These are phyloP conservation scores for Pteronotus mesoamericanus DNA, from an alignment of 2,797 vertebrate species.

Conservation along the genomic window DNA sequence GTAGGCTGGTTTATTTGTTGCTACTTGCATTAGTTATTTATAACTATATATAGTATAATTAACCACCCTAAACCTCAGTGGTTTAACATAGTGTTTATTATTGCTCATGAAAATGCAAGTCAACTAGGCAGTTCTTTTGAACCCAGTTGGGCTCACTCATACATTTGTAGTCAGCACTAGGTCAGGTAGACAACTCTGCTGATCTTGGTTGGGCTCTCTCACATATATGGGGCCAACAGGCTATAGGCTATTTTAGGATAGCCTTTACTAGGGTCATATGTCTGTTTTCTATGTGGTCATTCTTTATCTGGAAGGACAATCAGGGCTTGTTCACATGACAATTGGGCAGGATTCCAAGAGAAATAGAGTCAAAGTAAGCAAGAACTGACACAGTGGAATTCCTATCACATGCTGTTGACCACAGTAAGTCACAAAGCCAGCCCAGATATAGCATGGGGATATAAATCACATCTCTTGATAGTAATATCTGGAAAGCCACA, in stretches of 20 bases:
- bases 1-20: not conserved
- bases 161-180: not conserved
- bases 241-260: not conserved
- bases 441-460: not conserved
- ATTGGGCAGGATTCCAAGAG: not conserved
- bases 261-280: not conserved
- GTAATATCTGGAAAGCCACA: not conserved
- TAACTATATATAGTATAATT: not conserved
- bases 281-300: not conserved
- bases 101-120: not conserved
- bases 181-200: not conserved
- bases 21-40: not conserved
- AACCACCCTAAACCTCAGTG: not conserved
- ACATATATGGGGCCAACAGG: not conserved
- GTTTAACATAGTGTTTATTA: slow-evolving; percentile 15
- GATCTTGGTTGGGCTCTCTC: not conserved
- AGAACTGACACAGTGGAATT: not conserved
- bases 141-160: not conserved
- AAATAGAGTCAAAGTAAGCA: not conserved
- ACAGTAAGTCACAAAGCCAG: slow-evolving; percentile 16
- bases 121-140: not conserved
- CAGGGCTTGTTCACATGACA: not conserved
- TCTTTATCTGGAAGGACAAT: not conserved
- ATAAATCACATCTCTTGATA: slow-evolving; percentile 1
- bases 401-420: not conserved